Base-by-base conservation (phyloP, 1,140 invertebrate genomes). In the Drosophila guanche region DNA sequence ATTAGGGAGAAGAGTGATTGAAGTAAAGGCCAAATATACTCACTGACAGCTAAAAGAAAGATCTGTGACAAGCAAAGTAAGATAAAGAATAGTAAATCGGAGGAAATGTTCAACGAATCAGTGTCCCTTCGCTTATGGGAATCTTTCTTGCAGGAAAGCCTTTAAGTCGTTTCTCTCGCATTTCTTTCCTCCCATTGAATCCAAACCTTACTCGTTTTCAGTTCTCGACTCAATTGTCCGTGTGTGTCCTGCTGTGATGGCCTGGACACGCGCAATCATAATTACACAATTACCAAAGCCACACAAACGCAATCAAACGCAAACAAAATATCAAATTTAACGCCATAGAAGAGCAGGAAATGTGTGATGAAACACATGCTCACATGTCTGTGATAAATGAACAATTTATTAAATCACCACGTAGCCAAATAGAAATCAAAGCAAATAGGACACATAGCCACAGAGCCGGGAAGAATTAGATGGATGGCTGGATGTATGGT, bases 371-470 rank as follows among this genome's bases (percentile, higher is more conserved):
- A 67, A 67, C 50, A 40, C 25, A 56, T 59, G 57, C 78, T 68
- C 79, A 68, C 78, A 80, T 81, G 78, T 81, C 58, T 68, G 78
- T 81, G 79, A 81, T 73, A 81, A 81, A 81, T 81, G 79, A 67
- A 83, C 78, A 81, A 73, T 83, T 81, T 81, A 81, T 81, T 81
- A 77, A 81, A 81, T 81, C 79, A 77, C 72, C 73, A 60, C 58
- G 55, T 63, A 77, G 68, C 61, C 50, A 76, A 81, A 77, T 77
- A 77, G 61, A 79, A 81, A 72, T 80, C 61, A 63, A 55, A 76
- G 72, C 60, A 62, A 62, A 62, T 75, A 61, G 72, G 72, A 72
- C 71, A 37, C 33, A 37, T 12, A 10, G 33, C 10, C 33, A 12
- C 54, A 75, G 47, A 48, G 22, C 37, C 33, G n/a, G 50, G 75